Percentiles rank a stretch among this genome's conserved stretches.
phyloP scores from a whole-genome alignment of 2,797 vertebrate species.

The Sylvia borin region DNA sequence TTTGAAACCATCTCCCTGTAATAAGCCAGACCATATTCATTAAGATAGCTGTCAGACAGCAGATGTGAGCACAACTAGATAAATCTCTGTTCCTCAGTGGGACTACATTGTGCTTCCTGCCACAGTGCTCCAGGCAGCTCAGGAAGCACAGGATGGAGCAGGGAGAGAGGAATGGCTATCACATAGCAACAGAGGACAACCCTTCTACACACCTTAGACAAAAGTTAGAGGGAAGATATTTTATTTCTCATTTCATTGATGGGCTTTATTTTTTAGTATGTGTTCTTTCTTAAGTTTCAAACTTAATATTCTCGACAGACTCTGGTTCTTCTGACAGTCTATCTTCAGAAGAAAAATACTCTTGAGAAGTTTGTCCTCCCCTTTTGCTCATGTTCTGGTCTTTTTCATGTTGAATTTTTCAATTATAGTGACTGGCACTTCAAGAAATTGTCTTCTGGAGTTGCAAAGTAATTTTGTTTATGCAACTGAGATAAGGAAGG shows the following conservation, averaged over 20 bases:
- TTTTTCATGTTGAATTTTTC: conserved; percentile 16
- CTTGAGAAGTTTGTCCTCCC: not conserved
- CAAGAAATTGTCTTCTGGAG: not conserved
- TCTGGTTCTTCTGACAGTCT: not conserved
- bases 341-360: not conserved
- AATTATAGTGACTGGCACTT: conserved; percentile 15
- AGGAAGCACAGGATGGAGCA: not conserved
- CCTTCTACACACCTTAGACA: not conserved
- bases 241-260: not conserved
- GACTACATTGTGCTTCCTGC: not conserved
- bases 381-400: not conserved
- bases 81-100: conserved; percentile 44
- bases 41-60: conserved; percentile 57
- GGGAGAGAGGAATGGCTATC: not conserved
- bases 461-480: conserved; percentile 17
- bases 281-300: not conserved
- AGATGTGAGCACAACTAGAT: conserved; percentile 48
- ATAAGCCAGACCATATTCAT: conserved; percentile 51
- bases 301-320: not conserved
- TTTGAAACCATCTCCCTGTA: not conserved
- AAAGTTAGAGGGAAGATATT: not conserved
- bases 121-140: not conserved
- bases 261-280: not conserved
- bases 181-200: conserved; percentile 16
- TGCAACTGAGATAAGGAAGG: not conserved